Percentiles rank a stretch among this genome's conserved stretches.
Conservation (phyloP, 1,140 invertebrate species). For the Drosophila grimshawi region DNA sequence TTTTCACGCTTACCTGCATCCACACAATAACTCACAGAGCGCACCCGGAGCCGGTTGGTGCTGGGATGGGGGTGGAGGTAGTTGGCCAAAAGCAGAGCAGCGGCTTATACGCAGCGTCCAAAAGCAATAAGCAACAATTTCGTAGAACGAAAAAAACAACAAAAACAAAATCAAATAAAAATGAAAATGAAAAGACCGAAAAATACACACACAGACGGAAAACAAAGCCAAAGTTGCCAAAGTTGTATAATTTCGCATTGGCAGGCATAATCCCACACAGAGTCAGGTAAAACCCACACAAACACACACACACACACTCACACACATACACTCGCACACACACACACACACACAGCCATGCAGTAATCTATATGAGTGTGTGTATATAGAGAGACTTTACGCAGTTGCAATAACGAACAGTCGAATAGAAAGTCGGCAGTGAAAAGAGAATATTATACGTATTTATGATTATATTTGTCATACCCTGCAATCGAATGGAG, state of each 20-base stretch:
- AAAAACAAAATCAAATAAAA: slow-evolving; percentile 31
- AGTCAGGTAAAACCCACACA: slow-evolving; percentile 66
- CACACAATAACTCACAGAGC: slow-evolving; percentile 55
- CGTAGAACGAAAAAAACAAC: slow-evolving; percentile 52
- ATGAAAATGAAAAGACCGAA: slow-evolving; percentile 6
- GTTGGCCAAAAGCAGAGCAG: slow-evolving; percentile 8
- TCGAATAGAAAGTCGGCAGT: slow-evolving; percentile 16
- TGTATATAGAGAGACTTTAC: slow-evolving; percentile 20
- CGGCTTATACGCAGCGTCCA: slow-evolving; percentile 35
- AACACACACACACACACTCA: slow-evolving; percentile 33
- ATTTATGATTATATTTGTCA: slow-evolving; percentile 68
- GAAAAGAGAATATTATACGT: slow-evolving; percentile 38
- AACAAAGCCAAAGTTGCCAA: slow-evolving; percentile 56
- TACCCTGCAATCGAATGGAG: slow-evolving; percentile 27
- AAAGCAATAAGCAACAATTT: slow-evolving; percentile 78
- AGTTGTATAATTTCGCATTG: slow-evolving; percentile 82
- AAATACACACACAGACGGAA: slow-evolving; percentile 33
- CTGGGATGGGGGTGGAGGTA: not conserved
- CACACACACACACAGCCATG: slow-evolving; percentile 31
- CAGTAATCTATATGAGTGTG: slow-evolving; percentile 30
- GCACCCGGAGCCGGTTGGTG: not conserved
- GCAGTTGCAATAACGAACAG: slow-evolving; percentile 40
- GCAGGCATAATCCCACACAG: slow-evolving; percentile 77
- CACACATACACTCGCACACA: slow-evolving; percentile 34
- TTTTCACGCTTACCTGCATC: slow-evolving; percentile 74